A percentile compares a stretch with the other conserved stretches of the same genome.
Conservation (phyloP, 2,113 vertebrate species). For the Chinchilla lanigera region DNA sequence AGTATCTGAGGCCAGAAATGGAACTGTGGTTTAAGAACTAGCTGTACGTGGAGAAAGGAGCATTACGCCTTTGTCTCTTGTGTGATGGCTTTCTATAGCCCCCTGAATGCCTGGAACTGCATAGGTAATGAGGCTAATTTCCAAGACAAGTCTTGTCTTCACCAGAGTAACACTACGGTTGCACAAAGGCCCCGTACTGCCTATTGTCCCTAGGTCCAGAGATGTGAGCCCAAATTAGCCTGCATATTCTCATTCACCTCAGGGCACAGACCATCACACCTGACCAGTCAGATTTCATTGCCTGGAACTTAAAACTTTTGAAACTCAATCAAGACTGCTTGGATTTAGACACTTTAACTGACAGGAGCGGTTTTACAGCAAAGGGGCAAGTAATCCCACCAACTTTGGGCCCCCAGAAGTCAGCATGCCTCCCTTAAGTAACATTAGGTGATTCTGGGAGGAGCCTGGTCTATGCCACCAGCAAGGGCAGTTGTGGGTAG, state of each 20-base stretch:
- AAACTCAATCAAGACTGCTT: conserved; percentile 38
- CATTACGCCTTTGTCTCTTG: not conserved
- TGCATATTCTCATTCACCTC: not conserved
- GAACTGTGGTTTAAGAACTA: not conserved
- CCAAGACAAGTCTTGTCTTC: not conserved
- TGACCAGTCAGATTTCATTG: not conserved
- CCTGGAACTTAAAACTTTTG: not conserved
- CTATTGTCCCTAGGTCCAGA: not conserved
- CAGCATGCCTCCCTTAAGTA: not conserved
- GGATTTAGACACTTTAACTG: not conserved
- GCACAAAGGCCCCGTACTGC: not conserved
- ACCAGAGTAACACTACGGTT: not conserved
- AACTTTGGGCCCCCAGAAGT: not conserved
- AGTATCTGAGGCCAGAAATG: not conserved
- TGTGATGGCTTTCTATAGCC: not conserved
- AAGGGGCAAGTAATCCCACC: not conserved
- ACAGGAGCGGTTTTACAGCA: not conserved
- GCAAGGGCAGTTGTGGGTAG: not conserved
- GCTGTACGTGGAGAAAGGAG: not conserved
- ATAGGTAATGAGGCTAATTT: not conserved
- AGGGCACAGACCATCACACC: not conserved
- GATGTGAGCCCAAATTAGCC: not conserved
- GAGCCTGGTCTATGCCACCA: not conserved
- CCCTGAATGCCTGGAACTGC: not conserved
- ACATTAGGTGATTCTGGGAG: not conserved